These are phyloP conservation scores for Porites evermanni DNA, from an alignment of 92 coral and sea anemone genomes.

Conservation along the genomic window DNA sequence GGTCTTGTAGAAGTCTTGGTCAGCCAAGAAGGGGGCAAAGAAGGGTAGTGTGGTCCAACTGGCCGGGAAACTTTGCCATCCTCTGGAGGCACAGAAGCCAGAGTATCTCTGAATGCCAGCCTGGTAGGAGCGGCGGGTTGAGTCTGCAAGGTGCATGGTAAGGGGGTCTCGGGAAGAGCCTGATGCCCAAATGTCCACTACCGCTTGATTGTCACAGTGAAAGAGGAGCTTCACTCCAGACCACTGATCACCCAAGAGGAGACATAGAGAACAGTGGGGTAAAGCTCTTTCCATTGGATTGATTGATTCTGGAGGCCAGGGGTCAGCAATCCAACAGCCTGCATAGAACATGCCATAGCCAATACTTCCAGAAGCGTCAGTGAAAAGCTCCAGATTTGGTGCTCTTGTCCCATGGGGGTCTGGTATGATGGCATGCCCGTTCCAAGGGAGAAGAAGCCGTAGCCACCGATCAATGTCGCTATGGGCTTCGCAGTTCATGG, in stretches of 20 bases:
- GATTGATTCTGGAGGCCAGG: constrained; percentile 9
- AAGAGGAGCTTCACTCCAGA: constrained; percentile 7
- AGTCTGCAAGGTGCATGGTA: constrained; percentile 32
- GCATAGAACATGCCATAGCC: not conserved
- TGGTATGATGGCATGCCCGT: not conserved
- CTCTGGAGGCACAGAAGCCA: not conserved
- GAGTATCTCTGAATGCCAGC: not conserved
- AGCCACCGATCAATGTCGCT: constrained; percentile 18
- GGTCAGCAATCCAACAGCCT: not conserved
- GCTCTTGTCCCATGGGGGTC: not conserved
- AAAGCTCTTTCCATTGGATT: constrained; percentile 31
- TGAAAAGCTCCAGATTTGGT: constrained; percentile 16
- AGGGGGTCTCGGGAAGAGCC: constrained; percentile 28
- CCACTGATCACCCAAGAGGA: constrained; percentile 24
- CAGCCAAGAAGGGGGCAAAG: not conserved
- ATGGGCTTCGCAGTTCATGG: not conserved
- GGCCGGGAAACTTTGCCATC: not conserved
- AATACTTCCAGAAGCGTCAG: constrained; percentile 7
- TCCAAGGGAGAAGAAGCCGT: not conserved
- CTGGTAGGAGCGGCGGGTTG: too few species aligned
- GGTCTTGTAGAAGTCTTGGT: not conserved
- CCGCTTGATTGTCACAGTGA: constrained; percentile 1
- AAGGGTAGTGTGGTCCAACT: not conserved
- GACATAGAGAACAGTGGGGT: constrained; percentile 25
- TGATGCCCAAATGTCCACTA: too few species aligned